Evolutionary conservation across 2,113 vertebrate genomes (phyloP), one percentile per base, ranked within the genome.

Genomic region (Burhinus oedicnemus): DNA sequence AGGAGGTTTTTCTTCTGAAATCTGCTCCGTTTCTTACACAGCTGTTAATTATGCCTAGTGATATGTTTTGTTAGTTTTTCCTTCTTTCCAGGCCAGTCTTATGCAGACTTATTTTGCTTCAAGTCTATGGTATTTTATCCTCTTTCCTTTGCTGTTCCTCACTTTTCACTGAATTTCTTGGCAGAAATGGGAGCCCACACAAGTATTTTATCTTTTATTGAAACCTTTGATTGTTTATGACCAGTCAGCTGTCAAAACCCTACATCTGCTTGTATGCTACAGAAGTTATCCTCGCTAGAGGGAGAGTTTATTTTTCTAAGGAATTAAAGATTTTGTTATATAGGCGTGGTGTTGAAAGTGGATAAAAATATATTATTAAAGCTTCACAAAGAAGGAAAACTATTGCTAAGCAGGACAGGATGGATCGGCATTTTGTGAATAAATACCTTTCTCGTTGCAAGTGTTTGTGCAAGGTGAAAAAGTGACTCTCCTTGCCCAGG

Each of bases 1-100:
- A 96, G 91, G 68, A 86, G 64, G 60, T 77, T 95, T 95, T 95
- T 86, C 42, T 72, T 84, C 85, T 81, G 75, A 95, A 95, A 91
- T 89, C 83, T 95, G 87, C 15, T 42, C 58, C 68, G 20, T 57
- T 95, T 85, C 38, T 83, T 87, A 55, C 61, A 36, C 65, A 69
- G 90, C 71, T 93, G 57, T 87, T 96, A 92, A 90, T 92, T 94
- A 47, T 69, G 27, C 30, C 47, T 62, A 13, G 49, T 77, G 74
- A 62, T 65, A 32, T 3, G 9, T 15, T 80, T 58, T 79, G 47
- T 38, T 75, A 60, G 38, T 22, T 81, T 76, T 58, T 45, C 13
- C 47, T 84, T 91, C 74, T 61, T 89, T 94, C 72, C 60, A 76
- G 68, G 54, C 51, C 45, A 4, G n/a, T 52, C 26, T 12, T 90